phyloP scores from a whole-genome alignment of 2,113 vertebrate species.

The Pelvicachromis taeniatus region DNA sequence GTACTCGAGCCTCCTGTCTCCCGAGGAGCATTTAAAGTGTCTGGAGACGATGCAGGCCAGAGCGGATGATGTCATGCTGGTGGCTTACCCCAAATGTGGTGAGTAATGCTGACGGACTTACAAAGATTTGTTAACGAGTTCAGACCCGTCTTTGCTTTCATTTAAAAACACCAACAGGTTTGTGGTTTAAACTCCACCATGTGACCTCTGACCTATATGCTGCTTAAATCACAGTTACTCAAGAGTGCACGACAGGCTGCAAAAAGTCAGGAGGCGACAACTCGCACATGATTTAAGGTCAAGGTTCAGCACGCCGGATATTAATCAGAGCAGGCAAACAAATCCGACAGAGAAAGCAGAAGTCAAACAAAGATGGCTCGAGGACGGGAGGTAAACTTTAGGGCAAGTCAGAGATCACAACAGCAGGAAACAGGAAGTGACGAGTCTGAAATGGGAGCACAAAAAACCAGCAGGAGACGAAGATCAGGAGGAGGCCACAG shows the following conservation, averaged over 20 bases:
- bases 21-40: slow-evolving; percentile 58
- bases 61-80: slow-evolving; percentile 73
- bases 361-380: not conserved
- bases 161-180: not conserved
- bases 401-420: not conserved
- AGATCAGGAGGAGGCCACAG: not conserved
- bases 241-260: fast-evolving
- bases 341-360: fast-evolving
- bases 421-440: not conserved
- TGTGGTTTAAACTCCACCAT: not conserved
- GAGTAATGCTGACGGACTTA: slow-evolving; percentile 9
- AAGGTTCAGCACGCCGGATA: not conserved
- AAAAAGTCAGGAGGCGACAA: not conserved
- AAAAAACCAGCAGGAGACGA: not conserved
- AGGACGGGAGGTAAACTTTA: fast-evolving
- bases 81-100: slow-evolving; percentile 82
- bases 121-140: too few species aligned
- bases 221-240: not conserved
- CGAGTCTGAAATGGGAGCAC: not conserved
- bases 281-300: fast-evolving
- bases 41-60: slow-evolving; percentile 64
- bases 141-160: not conserved
- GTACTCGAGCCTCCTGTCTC: slow-evolving; percentile 67
- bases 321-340: not conserved
- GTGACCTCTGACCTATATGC: not conserved